Base-by-base conservation (phyloP, 1,140 invertebrate species). In the Platyscapa corneri region DNA sequence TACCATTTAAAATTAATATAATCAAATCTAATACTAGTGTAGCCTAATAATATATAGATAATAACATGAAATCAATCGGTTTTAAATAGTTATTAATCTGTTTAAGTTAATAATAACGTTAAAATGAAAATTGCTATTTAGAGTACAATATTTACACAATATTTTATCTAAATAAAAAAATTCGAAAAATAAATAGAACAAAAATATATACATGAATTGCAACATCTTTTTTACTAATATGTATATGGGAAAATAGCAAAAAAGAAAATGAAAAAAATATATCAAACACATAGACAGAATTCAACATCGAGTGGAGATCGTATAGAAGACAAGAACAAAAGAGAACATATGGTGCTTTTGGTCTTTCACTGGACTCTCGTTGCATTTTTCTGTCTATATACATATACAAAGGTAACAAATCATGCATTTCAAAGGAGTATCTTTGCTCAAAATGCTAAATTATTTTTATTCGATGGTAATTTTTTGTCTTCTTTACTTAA, bases 321-420 rank as follows among this genome's bases (percentile, higher is more conserved):
- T 30, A 80, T 39, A 46, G 72, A 74, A 60, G 37, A 76, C 70
- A 56, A 64, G 72, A 83, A 83, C 72, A 83, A 83, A 76, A 76
- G 70, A 20, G 53, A 27, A 76, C 53, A 34, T 83, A 83, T 76
- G 72, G 76, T 10, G 75, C 75, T 77, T 56, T 49, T 23, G 20
- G 32, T 60, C 18, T 60, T 56, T 78, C 3, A 18, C 60, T 46
- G 20, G 42, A 78, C 64, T 32, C 46, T 84, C 39, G 0, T 27
- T 72, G 46, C 30, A 1, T n/a, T 12, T 12, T 32, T 42, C 27
- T n/a, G 20, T 34, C 27, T 76, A 39, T 14, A 72, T n/a, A 23
- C 37, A 39, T 18, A 23, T n/a, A 72, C 18, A 72, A 0, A 72
- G 0, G 8, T n/a, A 39, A n/a, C 37, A 20, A 74, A 42, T 74